phyloP scores from a whole-genome alignment of 2,797 vertebrate species.

The Oreonectes daqikongensis region DNA sequence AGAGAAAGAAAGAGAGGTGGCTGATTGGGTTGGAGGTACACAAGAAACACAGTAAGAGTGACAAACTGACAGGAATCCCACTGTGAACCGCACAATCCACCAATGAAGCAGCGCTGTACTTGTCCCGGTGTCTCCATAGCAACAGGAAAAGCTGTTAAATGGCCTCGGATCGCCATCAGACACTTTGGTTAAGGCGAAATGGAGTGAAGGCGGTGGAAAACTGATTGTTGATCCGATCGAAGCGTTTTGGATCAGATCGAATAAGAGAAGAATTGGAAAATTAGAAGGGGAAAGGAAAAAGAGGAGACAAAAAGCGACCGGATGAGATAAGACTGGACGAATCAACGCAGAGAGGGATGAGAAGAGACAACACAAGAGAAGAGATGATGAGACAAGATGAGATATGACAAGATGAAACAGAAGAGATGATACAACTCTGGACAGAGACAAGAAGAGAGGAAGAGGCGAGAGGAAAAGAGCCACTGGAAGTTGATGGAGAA shows the following conservation, averaged over 20 bases:
- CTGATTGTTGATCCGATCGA: neutral
- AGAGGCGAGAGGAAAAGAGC: neutral
- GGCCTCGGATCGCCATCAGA: slow-evolving; percentile 62
- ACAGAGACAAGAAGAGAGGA: neutral
- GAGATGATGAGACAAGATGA: neutral
- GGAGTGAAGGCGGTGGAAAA: slow-evolving; percentile 17
- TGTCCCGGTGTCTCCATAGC: slow-evolving; percentile 68
- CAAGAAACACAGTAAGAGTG: slow-evolving; percentile 30
- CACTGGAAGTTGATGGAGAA: neutral
- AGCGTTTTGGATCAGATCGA: neutral
- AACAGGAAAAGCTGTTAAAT: slow-evolving; percentile 60
- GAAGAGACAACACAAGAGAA: neutral
- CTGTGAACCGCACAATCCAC: slow-evolving; percentile 58
- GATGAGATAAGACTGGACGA: neutral
- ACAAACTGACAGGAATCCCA: slow-evolving; percentile 56
- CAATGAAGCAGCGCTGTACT: slow-evolving; percentile 34
- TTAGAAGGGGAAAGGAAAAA: neutral
- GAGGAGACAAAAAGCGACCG: slow-evolving; percentile 12
- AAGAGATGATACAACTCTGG: neutral
- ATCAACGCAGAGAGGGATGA: neutral
- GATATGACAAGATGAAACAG: neutral
- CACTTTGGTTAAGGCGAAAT: slow-evolving; percentile 62
- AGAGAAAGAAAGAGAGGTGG: slow-evolving; percentile 15
- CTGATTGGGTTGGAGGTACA: slow-evolving; percentile 9
- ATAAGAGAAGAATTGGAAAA: slow-evolving; percentile 14